These are phyloP conservation scores for Campylorhamphus procurvoides DNA, from an alignment of 2,113 vertebrate species.

Conservation along the genomic window DNA sequence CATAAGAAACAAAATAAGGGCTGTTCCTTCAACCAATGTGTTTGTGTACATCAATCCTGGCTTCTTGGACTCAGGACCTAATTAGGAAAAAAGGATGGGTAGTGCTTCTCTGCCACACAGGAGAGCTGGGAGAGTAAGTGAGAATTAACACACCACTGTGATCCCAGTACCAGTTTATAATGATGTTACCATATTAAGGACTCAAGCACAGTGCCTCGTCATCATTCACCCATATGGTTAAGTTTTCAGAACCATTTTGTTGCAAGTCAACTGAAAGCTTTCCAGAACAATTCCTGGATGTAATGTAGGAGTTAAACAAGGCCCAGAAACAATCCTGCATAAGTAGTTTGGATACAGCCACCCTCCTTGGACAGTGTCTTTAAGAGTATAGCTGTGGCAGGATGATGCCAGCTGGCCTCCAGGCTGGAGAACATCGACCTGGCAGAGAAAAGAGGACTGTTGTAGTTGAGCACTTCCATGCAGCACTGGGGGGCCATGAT, in stretches of 20 bases:
- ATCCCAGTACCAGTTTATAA: background rate
- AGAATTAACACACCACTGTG: background rate
- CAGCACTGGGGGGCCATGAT: background rate
- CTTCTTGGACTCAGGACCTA: background rate
- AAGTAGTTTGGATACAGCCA: background rate
- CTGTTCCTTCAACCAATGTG: background rate
- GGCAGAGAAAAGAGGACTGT: background rate
- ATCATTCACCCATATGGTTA: background rate
- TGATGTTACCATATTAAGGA: background rate
- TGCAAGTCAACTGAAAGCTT: background rate
- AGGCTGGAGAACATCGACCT: background rate
- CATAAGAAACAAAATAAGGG: background rate
- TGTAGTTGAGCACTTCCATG: background rate
- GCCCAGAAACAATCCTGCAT: background rate
- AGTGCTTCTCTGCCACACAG: background rate
- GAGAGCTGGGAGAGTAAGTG: background rate
- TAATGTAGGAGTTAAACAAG: background rate
- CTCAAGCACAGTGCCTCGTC: background rate
- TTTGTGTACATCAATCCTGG: background rate
- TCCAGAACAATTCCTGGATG: background rate
- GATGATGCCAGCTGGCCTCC: background rate
- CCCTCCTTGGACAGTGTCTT: background rate
- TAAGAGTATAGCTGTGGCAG: background rate
- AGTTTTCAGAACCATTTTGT: background rate
- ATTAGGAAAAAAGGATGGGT: background rate